phyloP scores from a whole-genome alignment of 2,113 vertebrate genomes.

The Malurus cyaneus region DNA sequence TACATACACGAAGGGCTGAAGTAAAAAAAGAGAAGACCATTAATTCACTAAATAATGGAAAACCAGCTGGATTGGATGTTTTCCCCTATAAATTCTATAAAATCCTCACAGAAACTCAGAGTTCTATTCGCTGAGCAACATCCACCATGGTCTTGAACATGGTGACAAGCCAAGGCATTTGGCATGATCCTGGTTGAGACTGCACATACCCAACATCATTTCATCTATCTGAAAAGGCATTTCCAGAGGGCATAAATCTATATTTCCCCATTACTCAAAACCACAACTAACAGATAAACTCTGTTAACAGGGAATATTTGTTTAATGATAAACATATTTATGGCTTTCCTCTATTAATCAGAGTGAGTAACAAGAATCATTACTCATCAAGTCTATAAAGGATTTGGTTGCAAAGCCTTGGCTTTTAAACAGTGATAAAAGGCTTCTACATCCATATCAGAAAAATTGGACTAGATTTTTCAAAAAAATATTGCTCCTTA shows the following conservation, averaged over 20 bases:
- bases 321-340: background rate
- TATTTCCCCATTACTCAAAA: background rate
- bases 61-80: background rate
- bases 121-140: background rate
- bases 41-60: background rate
- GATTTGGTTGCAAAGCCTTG: background rate
- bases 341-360: background rate
- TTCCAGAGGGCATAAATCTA: background rate
- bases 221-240: background rate
- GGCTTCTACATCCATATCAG: background rate
- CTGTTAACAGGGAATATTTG: background rate
- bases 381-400: background rate
- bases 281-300: background rate
- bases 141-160: background rate
- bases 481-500: background rate
- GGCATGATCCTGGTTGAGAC: background rate
- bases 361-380: background rate
- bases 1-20: background rate
- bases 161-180: background rate
- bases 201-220: background rate
- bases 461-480: background rate
- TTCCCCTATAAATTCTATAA: background rate
- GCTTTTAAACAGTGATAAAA: background rate
- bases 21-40: background rate
- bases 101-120: background rate